A percentile compares a stretch with the other conserved stretches of the same genome.
These are phyloP conservation scores for Malurus elegans DNA, from an alignment of 2,113 vertebrate genomes.

Conservation along the genomic window DNA sequence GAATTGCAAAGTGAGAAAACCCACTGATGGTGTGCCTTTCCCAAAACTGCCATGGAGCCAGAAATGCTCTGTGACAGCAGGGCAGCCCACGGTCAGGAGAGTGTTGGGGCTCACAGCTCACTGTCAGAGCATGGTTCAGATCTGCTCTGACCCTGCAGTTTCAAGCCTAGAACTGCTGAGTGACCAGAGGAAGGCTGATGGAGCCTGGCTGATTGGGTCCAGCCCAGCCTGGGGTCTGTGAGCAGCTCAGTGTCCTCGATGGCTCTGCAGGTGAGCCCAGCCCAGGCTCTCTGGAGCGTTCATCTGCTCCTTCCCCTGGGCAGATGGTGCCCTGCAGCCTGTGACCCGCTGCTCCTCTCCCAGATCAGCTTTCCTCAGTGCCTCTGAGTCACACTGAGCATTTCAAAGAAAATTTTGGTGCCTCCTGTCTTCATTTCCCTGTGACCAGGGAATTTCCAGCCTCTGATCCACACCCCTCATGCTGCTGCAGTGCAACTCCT, in stretches of 20 bases:
- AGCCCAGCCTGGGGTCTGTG: neutral
- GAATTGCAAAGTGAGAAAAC: neutral
- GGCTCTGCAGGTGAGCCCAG: neutral
- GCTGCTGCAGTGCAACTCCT: neutral
- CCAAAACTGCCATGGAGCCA: neutral
- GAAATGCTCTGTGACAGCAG: neutral
- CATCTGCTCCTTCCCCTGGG: neutral
- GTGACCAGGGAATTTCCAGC: slow-evolving; percentile 29
- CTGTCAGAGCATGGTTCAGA: neutral
- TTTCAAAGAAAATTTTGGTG: neutral
- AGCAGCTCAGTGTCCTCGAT: neutral
- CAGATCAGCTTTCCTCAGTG: neutral
- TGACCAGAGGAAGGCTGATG: neutral
- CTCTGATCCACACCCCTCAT: neutral
- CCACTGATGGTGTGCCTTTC: neutral
- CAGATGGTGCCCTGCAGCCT: fast-evolving
- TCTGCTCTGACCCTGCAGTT: neutral
- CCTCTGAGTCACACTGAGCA: neutral
- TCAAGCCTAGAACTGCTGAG: neutral
- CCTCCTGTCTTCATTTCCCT: neutral
- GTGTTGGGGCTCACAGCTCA: neutral
- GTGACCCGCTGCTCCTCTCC: neutral
- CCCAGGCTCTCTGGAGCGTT: neutral
- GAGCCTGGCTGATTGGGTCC: neutral
- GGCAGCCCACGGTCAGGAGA: neutral